Conservation (phyloP, 2,888 invertebrate species). For the Pediacus dermestoides region DNA sequence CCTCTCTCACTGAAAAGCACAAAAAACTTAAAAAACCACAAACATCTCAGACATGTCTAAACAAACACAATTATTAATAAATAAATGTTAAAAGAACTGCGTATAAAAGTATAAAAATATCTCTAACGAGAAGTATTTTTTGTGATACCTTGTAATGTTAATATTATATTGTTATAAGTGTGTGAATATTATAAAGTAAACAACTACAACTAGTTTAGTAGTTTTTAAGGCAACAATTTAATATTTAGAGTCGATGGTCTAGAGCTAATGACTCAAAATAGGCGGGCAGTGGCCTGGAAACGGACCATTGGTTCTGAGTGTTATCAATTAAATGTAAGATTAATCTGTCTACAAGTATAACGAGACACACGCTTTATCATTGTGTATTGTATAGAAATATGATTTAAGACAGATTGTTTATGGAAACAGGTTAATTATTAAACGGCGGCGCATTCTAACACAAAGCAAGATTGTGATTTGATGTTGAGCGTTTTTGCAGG, state of each 20-base stretch:
- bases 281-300: no score
- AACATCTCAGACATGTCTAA: slow-evolving; percentile 24
- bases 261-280: no score
- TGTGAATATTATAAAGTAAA: no score
- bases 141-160: slow-evolving; percentile 46
- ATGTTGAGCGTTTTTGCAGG: slow-evolving; percentile 20
- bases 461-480: slow-evolving; percentile 19
- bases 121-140: slow-evolving; percentile 45
- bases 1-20: no score
- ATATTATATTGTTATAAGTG: slow-evolving; percentile 38
- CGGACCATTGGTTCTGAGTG: no score
- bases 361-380: slow-evolving; percentile 30
- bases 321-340: slow-evolving; percentile 17
- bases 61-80: no score
- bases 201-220: no score
- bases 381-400: slow-evolving; percentile 27
- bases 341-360: slow-evolving; percentile 29
- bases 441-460: slow-evolving; percentile 8
- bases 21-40: no score
- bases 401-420: slow-evolving; percentile 13
- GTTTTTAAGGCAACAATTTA: no score
- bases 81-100: slow-evolving; percentile 28
- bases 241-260: no score
- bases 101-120: no score
- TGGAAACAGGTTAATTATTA: slow-evolving; percentile 1